Evolutionary conservation across 2,888 invertebrate species (phyloP).

Genomic region (Sinelater perroti): DNA sequence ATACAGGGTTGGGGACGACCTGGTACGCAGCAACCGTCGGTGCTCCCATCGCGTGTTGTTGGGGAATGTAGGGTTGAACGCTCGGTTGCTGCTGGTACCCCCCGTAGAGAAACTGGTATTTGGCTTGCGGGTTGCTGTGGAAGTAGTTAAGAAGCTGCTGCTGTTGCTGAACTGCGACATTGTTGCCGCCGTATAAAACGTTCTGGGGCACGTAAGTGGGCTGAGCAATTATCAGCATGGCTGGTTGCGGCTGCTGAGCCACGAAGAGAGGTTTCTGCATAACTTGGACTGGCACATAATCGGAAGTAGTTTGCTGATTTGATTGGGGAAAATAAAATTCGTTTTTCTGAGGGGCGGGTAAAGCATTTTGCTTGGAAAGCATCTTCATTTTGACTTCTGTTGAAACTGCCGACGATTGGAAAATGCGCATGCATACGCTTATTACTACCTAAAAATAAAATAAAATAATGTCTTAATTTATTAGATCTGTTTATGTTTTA

Average conservation of each 20-base stretch:
- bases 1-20: constrained; percentile 28
- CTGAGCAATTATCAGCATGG: constrained; percentile 59
- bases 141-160: constrained; percentile 56
- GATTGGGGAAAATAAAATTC: constrained; percentile 35
- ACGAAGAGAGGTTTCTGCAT: constrained; percentile 37
- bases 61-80: constrained; percentile 42
- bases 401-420: constrained; percentile 21
- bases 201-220: constrained; percentile 53
- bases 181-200: constrained; percentile 44
- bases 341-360: constrained; percentile 41
- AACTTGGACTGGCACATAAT: constrained; percentile 25
- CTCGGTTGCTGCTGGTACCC: constrained; percentile 38
- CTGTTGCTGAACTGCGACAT: constrained; percentile 50
- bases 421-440: constrained; percentile 29
- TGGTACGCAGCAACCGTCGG: constrained; percentile 36
- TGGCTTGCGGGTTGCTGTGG: constrained; percentile 53
- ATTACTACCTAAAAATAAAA: constrained; percentile 37
- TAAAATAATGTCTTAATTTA: too few relatives aligned
- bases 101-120: constrained; percentile 47
- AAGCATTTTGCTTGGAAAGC: constrained; percentile 39
- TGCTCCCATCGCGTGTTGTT: constrained; percentile 35
- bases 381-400: constrained; percentile 30
- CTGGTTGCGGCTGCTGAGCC: constrained; percentile 44
- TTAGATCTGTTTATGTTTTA: constrained; percentile 17
- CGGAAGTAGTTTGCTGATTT: constrained; percentile 15